These are phyloP conservation scores for Mesopsocus fuscifrons DNA, from an alignment of 2,888 invertebrate genomes.

Conservation along the genomic window DNA sequence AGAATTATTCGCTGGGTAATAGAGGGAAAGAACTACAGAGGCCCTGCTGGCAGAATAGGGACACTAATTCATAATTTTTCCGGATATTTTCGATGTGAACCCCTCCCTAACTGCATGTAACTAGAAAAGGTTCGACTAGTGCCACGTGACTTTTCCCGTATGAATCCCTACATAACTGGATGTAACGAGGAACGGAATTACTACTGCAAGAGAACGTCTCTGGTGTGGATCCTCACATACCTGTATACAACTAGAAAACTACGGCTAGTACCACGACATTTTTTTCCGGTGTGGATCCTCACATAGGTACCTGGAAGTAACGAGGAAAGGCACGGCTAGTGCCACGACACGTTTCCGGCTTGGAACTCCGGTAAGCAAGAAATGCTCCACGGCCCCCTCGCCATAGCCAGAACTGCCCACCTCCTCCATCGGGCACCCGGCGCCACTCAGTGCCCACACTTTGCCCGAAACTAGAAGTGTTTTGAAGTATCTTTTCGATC, in stretches of 20 bases:
- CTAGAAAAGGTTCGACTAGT: no score
- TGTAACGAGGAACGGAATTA: no score
- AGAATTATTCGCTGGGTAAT: no score
- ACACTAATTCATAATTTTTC: no score
- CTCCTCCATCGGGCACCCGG: constrained; percentile 7
- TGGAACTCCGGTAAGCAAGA: not conserved
- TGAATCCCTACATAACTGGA: no score
- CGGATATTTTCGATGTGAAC: no score
- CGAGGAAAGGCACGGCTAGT: constrained; percentile 1
- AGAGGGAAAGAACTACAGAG: no score
- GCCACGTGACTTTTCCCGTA: no score
- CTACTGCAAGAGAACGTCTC: no score
- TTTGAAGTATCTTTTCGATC: constrained; percentile 1
- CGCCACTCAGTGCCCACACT: not conserved
- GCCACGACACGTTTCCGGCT: not conserved
- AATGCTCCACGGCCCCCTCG: not conserved
- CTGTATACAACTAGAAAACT: not conserved
- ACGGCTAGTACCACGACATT: not conserved
- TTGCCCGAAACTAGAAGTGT: not conserved
- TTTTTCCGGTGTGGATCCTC: not conserved
- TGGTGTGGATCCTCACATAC: not conserved
- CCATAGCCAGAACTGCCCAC: not conserved
- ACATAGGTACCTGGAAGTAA: not conserved
- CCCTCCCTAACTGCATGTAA: no score
- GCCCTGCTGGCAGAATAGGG: no score